Evolutionary conservation across 2,797 vertebrate species (phyloP), one percentile per base, ranked within the genome.

Genomic region (Spinus pinus): DNA sequence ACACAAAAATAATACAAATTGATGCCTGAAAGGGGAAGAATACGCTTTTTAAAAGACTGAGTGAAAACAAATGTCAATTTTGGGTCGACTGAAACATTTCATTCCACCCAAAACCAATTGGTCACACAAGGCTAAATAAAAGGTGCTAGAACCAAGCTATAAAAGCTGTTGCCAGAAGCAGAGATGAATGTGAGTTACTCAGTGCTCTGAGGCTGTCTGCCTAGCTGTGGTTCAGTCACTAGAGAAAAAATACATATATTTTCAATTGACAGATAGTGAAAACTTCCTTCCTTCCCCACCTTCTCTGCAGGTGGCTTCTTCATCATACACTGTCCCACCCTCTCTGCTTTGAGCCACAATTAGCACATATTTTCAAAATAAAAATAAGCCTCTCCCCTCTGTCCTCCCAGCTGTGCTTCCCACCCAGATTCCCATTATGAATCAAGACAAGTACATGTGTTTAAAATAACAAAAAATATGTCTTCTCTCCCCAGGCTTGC

Each of bases 391-490:
- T 95, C 94, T 96, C 94, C 94, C 94, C 94, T 94, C 87, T 94
- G 81, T 95, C 79, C 91, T 95, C 88, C 88, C 96, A 97, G 97
- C 94, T 97, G 92, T 92, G 94, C 96, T 97, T 97, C 93, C 97
- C 97, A 97, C 96, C 97, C 90, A 96, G 77, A 95, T 96, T 97
- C 94, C 92, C 86, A 73, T 96, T 96, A 95, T 97, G 96, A 98
- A 95, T 96, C 93, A 97, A 71, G 84, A 96, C 70, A 90, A 95
- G 93, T 87, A 96, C 75, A 90, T 96, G 75, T 74, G 83, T 96
- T 97, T 92, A 96, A 96, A 97, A 94, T 94, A 80, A 89, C 71
- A 82, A 60, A 94, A 91, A 87, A 66, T 56, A 33, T 28, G 37
- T 86, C 60, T 93, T 79, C 44, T 84, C 28, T 87, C 42, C n/a